phyloP scores from a whole-genome alignment of 2,888 invertebrate species.

The Myopa tessellatipennis region DNA sequence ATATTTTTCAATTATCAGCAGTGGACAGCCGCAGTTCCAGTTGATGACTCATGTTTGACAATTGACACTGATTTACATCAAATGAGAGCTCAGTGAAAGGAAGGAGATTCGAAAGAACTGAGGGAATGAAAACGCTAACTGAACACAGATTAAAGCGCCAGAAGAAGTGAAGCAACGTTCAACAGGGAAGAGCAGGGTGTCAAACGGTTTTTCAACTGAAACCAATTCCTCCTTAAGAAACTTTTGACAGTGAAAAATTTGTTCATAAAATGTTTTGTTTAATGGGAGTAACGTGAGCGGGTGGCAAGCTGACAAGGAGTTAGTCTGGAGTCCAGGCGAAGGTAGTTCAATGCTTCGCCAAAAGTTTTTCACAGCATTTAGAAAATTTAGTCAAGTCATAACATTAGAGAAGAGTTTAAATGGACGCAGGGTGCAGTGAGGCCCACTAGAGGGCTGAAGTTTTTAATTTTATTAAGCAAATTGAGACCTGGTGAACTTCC shows the following conservation, averaged over 20 bases:
- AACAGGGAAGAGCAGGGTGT: not conserved
- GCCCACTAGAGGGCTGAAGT: not conserved
- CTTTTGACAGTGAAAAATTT: slow-evolving; percentile 52
- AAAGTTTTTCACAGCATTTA: not conserved
- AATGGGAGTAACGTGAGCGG: not conserved
- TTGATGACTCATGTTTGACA: too few species aligned
- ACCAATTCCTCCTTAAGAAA: slow-evolving; percentile 50
- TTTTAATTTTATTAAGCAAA: not conserved
- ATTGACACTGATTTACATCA: too few species aligned
- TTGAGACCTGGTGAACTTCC: not conserved
- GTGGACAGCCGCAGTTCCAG: too few species aligned
- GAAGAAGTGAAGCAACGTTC: not conserved
- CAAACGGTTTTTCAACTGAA: not conserved
- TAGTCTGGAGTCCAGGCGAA: not conserved
- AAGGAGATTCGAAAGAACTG: too few species aligned
- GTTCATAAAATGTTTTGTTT: slow-evolving; percentile 32
- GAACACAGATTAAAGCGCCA: not conserved
- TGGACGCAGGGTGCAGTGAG: not conserved
- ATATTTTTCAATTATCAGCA: too few species aligned
- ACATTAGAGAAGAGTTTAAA: not conserved
- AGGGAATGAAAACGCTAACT: too few species aligned
- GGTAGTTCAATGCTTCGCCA: not conserved
- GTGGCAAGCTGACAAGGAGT: not conserved
- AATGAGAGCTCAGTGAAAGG: too few species aligned
- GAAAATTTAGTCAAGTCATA: not conserved